These are phyloP conservation scores for Sitta carolinensis DNA, from an alignment of 2,797 vertebrate genomes.

Conservation along the genomic window DNA sequence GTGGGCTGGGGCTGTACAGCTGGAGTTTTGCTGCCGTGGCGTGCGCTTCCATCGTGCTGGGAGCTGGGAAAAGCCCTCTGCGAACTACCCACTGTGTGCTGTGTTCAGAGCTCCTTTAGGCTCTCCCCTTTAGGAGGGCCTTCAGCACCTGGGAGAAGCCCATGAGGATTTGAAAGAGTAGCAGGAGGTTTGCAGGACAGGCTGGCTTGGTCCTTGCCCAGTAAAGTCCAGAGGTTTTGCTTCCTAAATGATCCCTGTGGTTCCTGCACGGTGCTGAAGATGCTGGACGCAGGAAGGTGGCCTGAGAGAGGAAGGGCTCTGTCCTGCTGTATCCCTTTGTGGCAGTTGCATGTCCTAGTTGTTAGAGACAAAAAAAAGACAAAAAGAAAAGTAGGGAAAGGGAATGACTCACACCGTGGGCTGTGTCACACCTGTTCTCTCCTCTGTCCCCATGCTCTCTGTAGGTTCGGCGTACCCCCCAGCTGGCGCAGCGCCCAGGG, in stretches of 20 bases:
- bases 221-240: not conserved
- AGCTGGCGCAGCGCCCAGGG: constrained; percentile 80
- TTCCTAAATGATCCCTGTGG: not conserved
- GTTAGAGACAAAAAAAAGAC: not conserved
- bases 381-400: not conserved
- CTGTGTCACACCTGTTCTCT: constrained; percentile 81
- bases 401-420: constrained; percentile 51
- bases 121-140: not conserved
- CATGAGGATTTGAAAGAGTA: not conserved
- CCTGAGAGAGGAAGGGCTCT: constrained; percentile 22
- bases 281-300: accelerated
- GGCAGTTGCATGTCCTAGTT: constrained; percentile 19
- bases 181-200: not conserved
- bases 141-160: not conserved
- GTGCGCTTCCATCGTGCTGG: accelerated
- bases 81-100: not conserved
- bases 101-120: not conserved
- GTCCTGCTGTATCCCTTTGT: not conserved
- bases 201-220: not conserved
- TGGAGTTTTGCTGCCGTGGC: not conserved
- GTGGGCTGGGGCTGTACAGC: not conserved
- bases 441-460: constrained; percentile 79
- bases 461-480: constrained; percentile 80
- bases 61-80: not conserved
- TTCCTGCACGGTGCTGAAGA: not conserved